A percentile compares a stretch with the other conserved stretches of the same genome.
Evolutionary conservation across 2,113 vertebrate species (phyloP).

Genomic region (Cheirogaleus medius): DNA sequence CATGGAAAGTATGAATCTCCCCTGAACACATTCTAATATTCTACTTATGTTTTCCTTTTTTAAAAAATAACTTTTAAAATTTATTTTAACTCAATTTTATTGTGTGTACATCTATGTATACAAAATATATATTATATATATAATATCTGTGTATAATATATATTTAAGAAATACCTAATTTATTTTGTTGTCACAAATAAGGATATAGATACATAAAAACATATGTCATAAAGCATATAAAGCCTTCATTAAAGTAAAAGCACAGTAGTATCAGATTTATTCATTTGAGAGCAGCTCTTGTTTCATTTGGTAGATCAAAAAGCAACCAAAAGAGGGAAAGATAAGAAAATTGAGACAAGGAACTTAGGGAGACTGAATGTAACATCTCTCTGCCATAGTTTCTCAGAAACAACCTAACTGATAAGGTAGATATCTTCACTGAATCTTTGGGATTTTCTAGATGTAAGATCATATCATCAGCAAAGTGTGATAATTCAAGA

Average conservation of each 20-base stretch:
- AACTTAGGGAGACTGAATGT: background rate
- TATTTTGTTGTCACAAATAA: background rate
- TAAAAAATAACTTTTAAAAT: background rate
- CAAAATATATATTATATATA: background rate
- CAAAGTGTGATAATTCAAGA: too few species aligned
- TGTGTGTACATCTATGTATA: background rate
- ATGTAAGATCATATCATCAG: too few species aligned
- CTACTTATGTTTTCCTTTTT: background rate
- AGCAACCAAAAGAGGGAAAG: background rate
- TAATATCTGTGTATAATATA: background rate
- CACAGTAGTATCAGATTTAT: fast-evolving
- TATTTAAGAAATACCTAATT: background rate
- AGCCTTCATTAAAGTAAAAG: background rate
- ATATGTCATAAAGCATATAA: background rate
- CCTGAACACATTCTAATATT: background rate
- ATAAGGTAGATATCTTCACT: background rate
- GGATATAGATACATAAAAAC: background rate
- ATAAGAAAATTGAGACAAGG: background rate
- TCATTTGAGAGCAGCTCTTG: background rate
- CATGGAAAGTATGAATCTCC: background rate
- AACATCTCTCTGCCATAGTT: background rate
- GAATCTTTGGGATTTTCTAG: too few species aligned
- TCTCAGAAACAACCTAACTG: background rate
- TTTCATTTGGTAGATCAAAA: background rate
- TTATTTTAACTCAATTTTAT: background rate